Evolutionary conservation across 2,797 vertebrate genomes (phyloP).

Genomic region (Silurus lanzhouensis): DNA sequence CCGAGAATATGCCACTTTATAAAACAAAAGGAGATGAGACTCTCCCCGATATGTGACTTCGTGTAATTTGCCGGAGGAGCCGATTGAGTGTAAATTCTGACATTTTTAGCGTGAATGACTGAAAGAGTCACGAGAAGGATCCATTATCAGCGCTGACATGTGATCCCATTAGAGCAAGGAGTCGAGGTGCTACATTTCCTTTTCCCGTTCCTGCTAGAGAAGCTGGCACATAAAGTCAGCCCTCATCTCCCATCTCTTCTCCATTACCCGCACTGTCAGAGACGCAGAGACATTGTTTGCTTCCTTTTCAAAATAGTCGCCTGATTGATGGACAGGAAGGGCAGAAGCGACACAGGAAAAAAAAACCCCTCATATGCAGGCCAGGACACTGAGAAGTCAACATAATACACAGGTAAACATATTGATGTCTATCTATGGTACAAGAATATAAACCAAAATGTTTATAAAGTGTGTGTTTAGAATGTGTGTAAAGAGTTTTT

Average conservation of each 20-base stretch:
- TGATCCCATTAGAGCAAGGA: slow-evolving; percentile 26
- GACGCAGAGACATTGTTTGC: neutral
- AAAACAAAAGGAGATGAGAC: neutral
- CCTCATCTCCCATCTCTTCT: slow-evolving; percentile 26
- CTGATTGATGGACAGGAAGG: slow-evolving; percentile 37
- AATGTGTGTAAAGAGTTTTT: neutral
- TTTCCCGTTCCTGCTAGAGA: neutral
- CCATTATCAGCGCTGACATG: neutral
- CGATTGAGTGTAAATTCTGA: slow-evolving; percentile 13
- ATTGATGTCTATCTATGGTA: slow-evolving; percentile 21
- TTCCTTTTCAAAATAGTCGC: slow-evolving; percentile 33
- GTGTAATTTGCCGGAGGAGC: neutral
- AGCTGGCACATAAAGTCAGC: slow-evolving; percentile 23
- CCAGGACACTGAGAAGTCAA: neutral
- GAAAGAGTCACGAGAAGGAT: slow-evolving; percentile 18
- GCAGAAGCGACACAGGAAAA: slow-evolving; percentile 13
- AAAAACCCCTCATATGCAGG: neutral
- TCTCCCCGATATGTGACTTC: neutral
- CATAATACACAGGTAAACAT: slow-evolving; percentile 19
- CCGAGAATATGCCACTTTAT: neutral
- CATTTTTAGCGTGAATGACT: neutral
- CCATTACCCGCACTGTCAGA: slow-evolving; percentile 33
- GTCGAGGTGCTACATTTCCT: slow-evolving; percentile 2
- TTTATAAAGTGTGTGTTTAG: slow-evolving; percentile 15
- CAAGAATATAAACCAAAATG: slow-evolving; percentile 8